These are phyloP conservation scores for Caenorhabditis sp. DNA, from an alignment of 2,888 invertebrate species.

Conservation along the genomic window DNA sequence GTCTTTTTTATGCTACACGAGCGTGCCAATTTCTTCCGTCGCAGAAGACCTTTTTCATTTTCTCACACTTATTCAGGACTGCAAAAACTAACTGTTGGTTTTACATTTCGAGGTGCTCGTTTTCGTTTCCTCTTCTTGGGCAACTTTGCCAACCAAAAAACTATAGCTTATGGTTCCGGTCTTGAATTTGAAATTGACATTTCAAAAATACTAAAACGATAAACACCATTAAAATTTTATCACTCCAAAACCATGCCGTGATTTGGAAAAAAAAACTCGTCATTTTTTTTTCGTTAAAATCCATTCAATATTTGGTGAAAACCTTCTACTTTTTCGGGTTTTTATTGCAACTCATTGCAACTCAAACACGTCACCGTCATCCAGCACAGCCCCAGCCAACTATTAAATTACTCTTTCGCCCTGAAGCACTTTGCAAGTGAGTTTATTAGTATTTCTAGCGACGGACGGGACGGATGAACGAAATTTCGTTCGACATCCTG, in stretches of 20 bases:
- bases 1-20: constrained; percentile 17
- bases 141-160: neutral
- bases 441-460: constrained; percentile 61
- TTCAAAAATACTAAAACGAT: too few relatives aligned
- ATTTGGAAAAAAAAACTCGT: too few relatives aligned
- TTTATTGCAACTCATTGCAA: constrained; percentile 51
- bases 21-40: constrained; percentile 57
- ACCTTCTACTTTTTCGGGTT: too few relatives aligned
- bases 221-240: constrained; percentile 39
- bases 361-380: constrained; percentile 58
- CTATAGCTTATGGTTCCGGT: constrained; percentile 4
- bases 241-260: too few relatives aligned
- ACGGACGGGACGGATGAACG: constrained; percentile 34
- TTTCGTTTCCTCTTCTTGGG: neutral
- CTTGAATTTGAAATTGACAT: too few relatives aligned
- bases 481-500: constrained; percentile 40
- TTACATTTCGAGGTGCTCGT: constrained; percentile 36
- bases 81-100: constrained; percentile 56
- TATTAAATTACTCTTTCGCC: constrained; percentile 64
- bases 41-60: constrained; percentile 51
- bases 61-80: constrained; percentile 56
- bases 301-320: too few relatives aligned
- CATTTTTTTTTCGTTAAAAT: too few relatives aligned
- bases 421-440: constrained; percentile 64
- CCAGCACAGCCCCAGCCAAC: constrained; percentile 31